Conservation (phyloP, 2,113 vertebrate genomes). For the Hiodon alosoides region DNA sequence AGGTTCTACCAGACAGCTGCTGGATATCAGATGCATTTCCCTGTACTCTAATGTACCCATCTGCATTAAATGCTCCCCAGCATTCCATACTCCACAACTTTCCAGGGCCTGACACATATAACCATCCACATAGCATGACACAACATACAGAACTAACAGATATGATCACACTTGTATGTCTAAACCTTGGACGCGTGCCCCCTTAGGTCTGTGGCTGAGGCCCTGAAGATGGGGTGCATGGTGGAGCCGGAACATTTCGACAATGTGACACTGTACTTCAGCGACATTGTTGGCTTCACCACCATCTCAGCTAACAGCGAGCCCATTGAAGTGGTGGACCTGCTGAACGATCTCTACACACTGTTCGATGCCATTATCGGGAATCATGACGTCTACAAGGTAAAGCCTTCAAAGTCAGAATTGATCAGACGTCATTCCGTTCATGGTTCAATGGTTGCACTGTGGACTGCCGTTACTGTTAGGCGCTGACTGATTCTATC, state of each 20-base stretch:
- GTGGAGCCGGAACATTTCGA: slow-evolving; percentile 69
- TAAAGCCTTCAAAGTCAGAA: slow-evolving; percentile 13
- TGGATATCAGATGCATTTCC: too few relatives aligned
- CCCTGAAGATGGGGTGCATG: slow-evolving; percentile 56
- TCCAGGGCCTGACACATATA: neutral
- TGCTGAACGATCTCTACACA: slow-evolving; percentile 74
- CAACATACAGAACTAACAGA: neutral
- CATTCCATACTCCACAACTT: too few relatives aligned
- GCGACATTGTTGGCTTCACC: slow-evolving; percentile 64
- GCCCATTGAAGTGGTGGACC: slow-evolving; percentile 73
- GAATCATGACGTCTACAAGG: slow-evolving; percentile 75
- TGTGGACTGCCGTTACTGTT: too few relatives aligned
- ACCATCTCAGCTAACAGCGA: slow-evolving; percentile 67
- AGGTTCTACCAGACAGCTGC: too few relatives aligned
- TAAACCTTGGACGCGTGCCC: neutral
- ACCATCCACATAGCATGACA: neutral
- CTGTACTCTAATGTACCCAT: too few relatives aligned
- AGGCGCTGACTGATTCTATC: too few relatives aligned
- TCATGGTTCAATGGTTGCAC: too few relatives aligned
- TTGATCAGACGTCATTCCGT: too few relatives aligned
- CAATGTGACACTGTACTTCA: slow-evolving; percentile 69
- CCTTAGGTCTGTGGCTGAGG: slow-evolving; percentile 67
- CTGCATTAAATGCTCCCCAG: too few relatives aligned
- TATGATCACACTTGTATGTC: neutral
- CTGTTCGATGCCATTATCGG: slow-evolving; percentile 70